Percentiles rank a stretch among this genome's conserved stretches.
These are phyloP conservation scores for Perccottus glenii DNA, from an alignment of 2,113 vertebrate species.

Conservation along the genomic window DNA sequence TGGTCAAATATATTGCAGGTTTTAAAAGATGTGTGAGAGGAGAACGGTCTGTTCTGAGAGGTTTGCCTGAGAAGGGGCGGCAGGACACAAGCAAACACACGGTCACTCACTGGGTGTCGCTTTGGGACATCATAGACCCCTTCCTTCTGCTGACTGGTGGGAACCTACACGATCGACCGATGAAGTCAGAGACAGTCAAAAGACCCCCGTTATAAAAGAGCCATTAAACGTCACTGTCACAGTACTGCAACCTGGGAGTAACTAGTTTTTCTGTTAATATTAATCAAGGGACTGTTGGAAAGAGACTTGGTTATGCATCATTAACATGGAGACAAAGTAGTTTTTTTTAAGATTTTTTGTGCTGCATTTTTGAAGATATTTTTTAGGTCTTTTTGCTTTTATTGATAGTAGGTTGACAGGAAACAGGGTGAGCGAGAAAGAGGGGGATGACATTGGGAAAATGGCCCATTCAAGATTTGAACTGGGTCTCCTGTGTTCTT, in stretches of 20 bases:
- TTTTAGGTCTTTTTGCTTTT: too few relatives aligned
- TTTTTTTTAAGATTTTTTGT: too few relatives aligned
- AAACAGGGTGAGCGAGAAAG: too few relatives aligned
- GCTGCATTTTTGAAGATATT: too few relatives aligned
- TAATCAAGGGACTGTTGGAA: too few relatives aligned
- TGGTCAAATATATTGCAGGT: not conserved
- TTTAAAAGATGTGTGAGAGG: not conserved
- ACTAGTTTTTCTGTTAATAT: too few relatives aligned
- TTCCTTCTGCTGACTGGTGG: slow-evolving; percentile 99
- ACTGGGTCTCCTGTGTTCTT: too few relatives aligned
- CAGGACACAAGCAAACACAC: slow-evolving; percentile 68
- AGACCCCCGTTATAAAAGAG: slow-evolving; percentile 52
- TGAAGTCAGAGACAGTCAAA: slow-evolving; percentile 66
- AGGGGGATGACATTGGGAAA: too few relatives aligned
- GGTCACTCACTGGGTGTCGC: slow-evolving; percentile 99
- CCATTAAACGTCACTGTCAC: slow-evolving; percentile 22
- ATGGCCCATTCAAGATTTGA: too few relatives aligned
- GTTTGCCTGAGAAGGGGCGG: slow-evolving; percentile 71
- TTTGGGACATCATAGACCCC: slow-evolving; percentile 99
- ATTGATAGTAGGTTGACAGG: too few relatives aligned
- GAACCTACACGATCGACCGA: slow-evolving; percentile 85
- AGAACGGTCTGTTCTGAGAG: slow-evolving; percentile 52
- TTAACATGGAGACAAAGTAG: too few relatives aligned
- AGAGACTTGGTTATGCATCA: too few relatives aligned
- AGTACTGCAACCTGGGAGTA: slow-evolving; percentile 8